These are phyloP conservation scores for Polypterus bichir DNA, from an alignment of 2,113 vertebrate species.

Conservation along the genomic window DNA sequence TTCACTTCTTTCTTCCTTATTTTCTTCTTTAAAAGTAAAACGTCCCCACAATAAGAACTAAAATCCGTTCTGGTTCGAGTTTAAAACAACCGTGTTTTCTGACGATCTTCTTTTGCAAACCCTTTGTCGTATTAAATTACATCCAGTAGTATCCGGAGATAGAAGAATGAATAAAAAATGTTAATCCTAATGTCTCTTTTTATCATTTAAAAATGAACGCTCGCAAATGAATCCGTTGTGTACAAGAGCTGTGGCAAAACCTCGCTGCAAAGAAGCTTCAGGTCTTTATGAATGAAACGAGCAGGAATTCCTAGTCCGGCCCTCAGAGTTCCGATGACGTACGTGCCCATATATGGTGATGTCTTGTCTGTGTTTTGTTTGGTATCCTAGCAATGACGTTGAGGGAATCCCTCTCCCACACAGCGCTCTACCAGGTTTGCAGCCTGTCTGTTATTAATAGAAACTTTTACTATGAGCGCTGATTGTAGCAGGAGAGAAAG, in stretches of 20 bases:
- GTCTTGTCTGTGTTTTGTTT: conserved; percentile 76
- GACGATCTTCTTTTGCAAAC: too few species aligned
- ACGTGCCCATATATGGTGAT: conserved; percentile 86
- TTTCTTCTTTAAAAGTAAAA: too few species aligned
- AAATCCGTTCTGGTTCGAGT: too few species aligned
- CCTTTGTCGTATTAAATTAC: too few species aligned
- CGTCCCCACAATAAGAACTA: too few species aligned
- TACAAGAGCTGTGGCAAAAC: conserved; percentile 23
- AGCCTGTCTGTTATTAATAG: conserved; percentile 64
- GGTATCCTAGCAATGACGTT: conserved; percentile 94
- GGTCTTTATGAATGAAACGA: conserved; percentile 81
- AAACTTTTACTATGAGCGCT: conserved; percentile 41
- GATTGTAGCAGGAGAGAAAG: conserved; percentile 21
- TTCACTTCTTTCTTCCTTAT: too few species aligned
- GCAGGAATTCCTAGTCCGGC: conserved; percentile 49
- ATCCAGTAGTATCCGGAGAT: too few species aligned
- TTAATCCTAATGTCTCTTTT: too few species aligned
- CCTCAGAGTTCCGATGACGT: conserved; percentile 94
- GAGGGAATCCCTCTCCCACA: conserved; percentile 90
- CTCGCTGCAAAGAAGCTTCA: conserved; percentile 36
- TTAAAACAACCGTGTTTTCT: too few species aligned
- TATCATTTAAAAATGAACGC: not conserved
- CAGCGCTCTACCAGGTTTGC: conserved; percentile 39
- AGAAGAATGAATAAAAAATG: too few species aligned
- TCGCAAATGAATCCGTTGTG: not conserved